Conservation (phyloP, 30 jellyfish, hydroid and myxozoan genomes). For the Chrysaora quinquecirrha region DNA sequence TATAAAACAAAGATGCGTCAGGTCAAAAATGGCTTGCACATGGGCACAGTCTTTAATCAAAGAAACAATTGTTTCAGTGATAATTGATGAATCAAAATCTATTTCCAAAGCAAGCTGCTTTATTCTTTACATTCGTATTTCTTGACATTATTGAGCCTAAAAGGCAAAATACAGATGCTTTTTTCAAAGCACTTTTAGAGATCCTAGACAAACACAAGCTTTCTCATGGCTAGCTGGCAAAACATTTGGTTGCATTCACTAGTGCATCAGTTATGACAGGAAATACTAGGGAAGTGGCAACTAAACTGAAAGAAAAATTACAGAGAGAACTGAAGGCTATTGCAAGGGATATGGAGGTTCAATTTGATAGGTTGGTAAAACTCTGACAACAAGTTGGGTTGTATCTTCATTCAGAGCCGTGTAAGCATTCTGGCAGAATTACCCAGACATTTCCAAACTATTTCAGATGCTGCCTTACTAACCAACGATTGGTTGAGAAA, state of each 20-base stretch:
- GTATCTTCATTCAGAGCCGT: constrained; percentile 36
- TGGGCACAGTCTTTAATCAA: constrained; percentile 15
- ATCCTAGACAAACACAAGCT: not conserved
- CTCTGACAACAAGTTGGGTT: constrained; percentile 39
- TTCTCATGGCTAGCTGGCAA: constrained; percentile 9
- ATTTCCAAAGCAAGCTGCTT: constrained; percentile 17
- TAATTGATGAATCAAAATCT: constrained; percentile 43
- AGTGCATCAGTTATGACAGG: constrained; percentile 37
- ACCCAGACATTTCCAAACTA: constrained; percentile 23
- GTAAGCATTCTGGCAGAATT: constrained; percentile 9
- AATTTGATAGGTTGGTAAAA: constrained; percentile 17
- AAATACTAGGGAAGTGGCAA: constrained; percentile 7
- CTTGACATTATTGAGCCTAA: constrained; percentile 21
- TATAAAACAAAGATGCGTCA: not conserved
- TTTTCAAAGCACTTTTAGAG: not conserved
- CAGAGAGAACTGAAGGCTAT: constrained; percentile 7
- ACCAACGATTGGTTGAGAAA: constrained; percentile 1
- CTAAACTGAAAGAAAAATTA: constrained; percentile 10
- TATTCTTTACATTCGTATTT: constrained; percentile 14
- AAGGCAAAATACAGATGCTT: constrained; percentile 21
- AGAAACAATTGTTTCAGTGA: not conserved
- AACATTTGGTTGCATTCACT: constrained; percentile 35
- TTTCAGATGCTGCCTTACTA: not conserved
- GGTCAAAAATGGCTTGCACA: constrained; percentile 16
- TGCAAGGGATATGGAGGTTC: constrained; percentile 9